A percentile compares a stretch with the other conserved stretches of the same genome.
Conservation (phyloP, 2,888 invertebrate genomes). For the Macrophya alboannulata region DNA sequence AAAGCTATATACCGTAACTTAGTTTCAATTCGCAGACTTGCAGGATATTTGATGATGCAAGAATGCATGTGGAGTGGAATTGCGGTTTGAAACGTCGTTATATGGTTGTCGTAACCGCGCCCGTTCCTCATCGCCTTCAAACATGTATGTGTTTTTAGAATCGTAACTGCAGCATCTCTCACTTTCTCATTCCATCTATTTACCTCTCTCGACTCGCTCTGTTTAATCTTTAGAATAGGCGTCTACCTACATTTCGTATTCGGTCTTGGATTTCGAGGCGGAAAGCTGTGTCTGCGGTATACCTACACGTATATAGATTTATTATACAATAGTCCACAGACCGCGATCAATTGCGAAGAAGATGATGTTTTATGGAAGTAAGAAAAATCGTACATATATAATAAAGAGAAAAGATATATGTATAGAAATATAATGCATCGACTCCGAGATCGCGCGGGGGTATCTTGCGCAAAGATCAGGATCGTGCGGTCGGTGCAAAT, state of each 20-base stretch:
- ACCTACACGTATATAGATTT: not conserved
- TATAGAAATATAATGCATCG: slow-evolving; percentile 4
- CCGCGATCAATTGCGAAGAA: not conserved
- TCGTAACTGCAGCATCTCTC: slow-evolving; percentile 13
- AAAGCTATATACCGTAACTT: not conserved
- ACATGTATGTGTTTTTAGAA: not conserved
- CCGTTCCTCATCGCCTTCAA: slow-evolving; percentile 8
- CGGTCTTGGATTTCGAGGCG: not conserved
- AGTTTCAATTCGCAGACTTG: not conserved
- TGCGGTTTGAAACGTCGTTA: not conserved
- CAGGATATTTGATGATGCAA: slow-evolving; percentile 1
- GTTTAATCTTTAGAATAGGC: slow-evolving; percentile 11
- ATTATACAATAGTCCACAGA: not conserved
- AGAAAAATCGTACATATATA: not conserved
- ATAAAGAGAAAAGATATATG: not conserved
- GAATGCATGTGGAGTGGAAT: slow-evolving; percentile 14
- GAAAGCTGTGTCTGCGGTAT: not conserved
- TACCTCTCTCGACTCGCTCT: slow-evolving; percentile 9
- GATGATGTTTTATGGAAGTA: not conserved
- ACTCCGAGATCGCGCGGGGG: not conserved
- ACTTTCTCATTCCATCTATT: slow-evolving; percentile 44
- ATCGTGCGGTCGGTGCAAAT: slow-evolving; percentile 42
- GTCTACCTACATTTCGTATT: not conserved
- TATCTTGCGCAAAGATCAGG: slow-evolving; percentile 28
- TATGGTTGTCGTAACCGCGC: slow-evolving; percentile 30